Evolutionary conservation across 2,113 vertebrate species (phyloP), one percentile per base, ranked within the genome.

Genomic region (Piaya cayana): DNA sequence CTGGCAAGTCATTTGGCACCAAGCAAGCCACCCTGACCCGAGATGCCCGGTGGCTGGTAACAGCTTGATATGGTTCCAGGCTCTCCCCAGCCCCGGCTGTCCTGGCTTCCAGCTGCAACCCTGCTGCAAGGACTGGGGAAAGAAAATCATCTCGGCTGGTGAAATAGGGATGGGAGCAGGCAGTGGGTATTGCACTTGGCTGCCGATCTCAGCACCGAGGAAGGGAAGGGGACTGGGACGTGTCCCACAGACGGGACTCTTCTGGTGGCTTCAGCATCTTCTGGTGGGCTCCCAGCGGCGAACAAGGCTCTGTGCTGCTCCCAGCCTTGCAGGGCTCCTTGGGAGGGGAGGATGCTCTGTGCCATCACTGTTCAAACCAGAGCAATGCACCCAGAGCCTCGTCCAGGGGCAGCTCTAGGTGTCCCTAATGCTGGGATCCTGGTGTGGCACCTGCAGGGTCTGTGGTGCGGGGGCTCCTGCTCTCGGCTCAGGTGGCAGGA

Each of bases 401-500:
- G 52, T 65, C 36, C 65, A 25, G 42, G 47, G 59, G 50, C 2
- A 76, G 78, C 49, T 60, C 25, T 0, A 3, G 65, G 42, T n/a
- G 79, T 42, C 34, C 79, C 72, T 47, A 30, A 1, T 0, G 8
- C 53, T 0, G 4, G 43, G 64, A 47, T 22, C 3, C 26, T 0
- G 4, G 6, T 29, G 37, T 29, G 84, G 34, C 84, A 82, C 63
- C 75, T 0, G 10, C 0, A 7, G 87, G 56, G 43, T 84, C 50
- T 15, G 47, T 0, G 20, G 49, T 30, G 27, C 5, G 49, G 49
- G 29, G 3, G 8, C 92, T 96, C 89, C 95, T 84, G 91, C 93
- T 89, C 93, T 96, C 89, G 94, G 97, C 97, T 97, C 96, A 97
- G 96, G 85, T 36, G 86, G 96, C 97, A 97, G 96, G 86, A 87